Evolutionary conservation across 2,888 invertebrate genomes (phyloP), one percentile per base, ranked within the genome.

Genomic region (Dromius quadrimaculatus): DNA sequence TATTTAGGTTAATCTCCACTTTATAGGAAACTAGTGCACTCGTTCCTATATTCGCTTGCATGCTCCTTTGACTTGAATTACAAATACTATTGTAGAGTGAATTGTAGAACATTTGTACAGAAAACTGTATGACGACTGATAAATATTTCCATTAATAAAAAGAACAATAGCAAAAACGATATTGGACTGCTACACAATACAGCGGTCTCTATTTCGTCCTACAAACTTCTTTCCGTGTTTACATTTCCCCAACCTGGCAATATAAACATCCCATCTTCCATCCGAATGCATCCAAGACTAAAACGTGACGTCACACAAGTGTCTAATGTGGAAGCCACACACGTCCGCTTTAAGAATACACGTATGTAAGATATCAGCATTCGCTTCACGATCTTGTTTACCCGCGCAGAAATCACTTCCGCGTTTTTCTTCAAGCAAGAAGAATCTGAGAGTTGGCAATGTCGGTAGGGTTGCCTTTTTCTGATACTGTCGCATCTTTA

Each of bases 341-440:
- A 1, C 5, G 23, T 11, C 41, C 34, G 34, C n/a, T 2, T 11
- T 41, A 62, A 62, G 41, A 62, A 62, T 13, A 20, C 62, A 23
- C 11, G 38, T 23, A 41, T 17, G 15, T 17, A 20, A n/a, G 32
- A 5, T 63, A 43, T 63, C 45, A 15, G 28, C 63, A 63, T 41
- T 63, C 63, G 15, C 17, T 32, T 11, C 63, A 63, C 63, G 63
- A 63, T 63, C 28, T 45, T 63, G 63, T 63, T 63, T 63, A 45
- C 63, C 45, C 63, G 43, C 63, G 63, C 63, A 63, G 63, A 63
- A 63, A 63, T 63, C 63, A 63, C 63, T 41, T 41, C 45, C 63
- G 22, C 63, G 63, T 63, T 63, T 63, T 63, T 63, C 63, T 43
- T 36, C 20, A 59, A 20, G 28, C 50, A 54, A 54, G 23, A 8